Percentiles rank a stretch among this genome's conserved stretches.
Conservation (phyloP, 2,113 vertebrate species). For the Crotalus helleri region DNA sequence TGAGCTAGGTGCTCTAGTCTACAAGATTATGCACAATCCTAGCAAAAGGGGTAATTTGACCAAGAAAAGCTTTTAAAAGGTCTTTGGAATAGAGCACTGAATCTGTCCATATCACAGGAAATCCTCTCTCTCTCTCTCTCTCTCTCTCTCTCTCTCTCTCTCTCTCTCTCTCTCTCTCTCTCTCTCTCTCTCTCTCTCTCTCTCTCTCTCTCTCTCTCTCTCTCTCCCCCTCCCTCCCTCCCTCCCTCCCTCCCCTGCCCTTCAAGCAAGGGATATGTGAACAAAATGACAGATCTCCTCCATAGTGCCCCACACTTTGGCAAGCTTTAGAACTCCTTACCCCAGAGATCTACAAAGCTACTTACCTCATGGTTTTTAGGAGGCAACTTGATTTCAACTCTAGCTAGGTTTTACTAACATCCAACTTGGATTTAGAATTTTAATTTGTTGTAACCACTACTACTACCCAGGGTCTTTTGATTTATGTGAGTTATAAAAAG, state of each 20-base stretch:
- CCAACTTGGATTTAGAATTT: not conserved
- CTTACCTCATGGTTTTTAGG: not conserved
- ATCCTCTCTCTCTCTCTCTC: not conserved
- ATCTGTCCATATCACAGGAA: not conserved
- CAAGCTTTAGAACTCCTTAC: not conserved
- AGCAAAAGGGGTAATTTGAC: not conserved
- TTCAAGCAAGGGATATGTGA: not conserved
- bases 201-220: too few relatives aligned
- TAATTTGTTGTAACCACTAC: not conserved
- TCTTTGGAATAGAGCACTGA: not conserved
- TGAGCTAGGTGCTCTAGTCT: not conserved
- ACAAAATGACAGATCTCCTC: not conserved
- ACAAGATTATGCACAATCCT: not conserved
- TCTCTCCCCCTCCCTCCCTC: too few relatives aligned
- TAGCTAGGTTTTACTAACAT: not conserved
- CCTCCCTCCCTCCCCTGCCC: rapidly evolving
- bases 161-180: too few relatives aligned
- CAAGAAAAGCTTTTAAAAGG: not conserved
- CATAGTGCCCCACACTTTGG: not conserved
- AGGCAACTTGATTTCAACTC: not conserved
- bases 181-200: too few relatives aligned
- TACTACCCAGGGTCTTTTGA: not conserved
- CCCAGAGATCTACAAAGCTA: not conserved
- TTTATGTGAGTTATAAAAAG: not conserved
- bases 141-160: too few relatives aligned